Conservation (phyloP, 2,113 vertebrate genomes). For the Pedetes capensis region DNA sequence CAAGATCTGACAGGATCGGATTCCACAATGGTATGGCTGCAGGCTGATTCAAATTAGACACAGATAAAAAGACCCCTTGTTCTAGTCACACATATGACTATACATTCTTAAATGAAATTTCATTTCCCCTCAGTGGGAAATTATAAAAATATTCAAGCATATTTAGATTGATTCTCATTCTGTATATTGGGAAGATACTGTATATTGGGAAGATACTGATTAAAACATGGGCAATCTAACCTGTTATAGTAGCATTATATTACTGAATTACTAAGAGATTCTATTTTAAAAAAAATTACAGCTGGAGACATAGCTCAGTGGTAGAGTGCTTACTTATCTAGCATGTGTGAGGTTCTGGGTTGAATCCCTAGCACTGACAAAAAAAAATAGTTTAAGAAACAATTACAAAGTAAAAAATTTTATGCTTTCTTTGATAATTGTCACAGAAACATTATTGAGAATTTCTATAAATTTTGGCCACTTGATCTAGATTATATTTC, state of each 20-base stretch:
- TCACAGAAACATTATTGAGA: not conserved
- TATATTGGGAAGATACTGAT: not conserved
- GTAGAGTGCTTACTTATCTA: too few species aligned
- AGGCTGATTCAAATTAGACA: not conserved
- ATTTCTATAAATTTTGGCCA: not conserved
- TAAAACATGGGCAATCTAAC: not conserved
- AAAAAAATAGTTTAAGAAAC: too few species aligned
- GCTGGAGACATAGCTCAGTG: too few species aligned
- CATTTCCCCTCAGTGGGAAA: not conserved
- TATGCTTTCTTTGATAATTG: not conserved
- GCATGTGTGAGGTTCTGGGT: too few species aligned
- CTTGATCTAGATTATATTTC: not conserved
- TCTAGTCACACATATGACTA: not conserved
- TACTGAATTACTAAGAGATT: conserved; percentile 1
- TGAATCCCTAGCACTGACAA: too few species aligned
- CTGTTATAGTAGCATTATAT: not conserved
- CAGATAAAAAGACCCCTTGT: not conserved
- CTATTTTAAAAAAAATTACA: not conserved
- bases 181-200: not conserved
- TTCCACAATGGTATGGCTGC: too few species aligned
- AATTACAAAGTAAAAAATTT: not conserved
- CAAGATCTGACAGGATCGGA: too few species aligned
- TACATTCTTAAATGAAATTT: not conserved
- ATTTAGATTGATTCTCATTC: not conserved
- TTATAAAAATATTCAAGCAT: not conserved